Percentiles rank a stretch among this genome's conserved stretches.
phyloP scores from a whole-genome alignment of 2,797 vertebrate genomes.

The Harpagifer antarcticus region DNA sequence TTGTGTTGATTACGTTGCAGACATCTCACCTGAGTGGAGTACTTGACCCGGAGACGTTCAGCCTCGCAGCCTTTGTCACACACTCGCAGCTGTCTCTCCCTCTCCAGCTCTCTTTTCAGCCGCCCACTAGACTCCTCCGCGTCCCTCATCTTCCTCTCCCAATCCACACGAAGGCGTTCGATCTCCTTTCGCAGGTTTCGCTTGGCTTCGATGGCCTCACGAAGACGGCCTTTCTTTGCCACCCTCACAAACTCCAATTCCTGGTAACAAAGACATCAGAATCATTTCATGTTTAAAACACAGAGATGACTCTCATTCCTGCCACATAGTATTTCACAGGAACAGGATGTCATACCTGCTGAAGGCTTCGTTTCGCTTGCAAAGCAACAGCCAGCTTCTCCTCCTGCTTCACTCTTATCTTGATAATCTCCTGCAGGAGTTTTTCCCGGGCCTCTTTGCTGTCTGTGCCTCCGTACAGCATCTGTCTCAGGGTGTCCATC shows the following conservation, averaged over 20 bases:
- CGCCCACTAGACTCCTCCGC: slow-evolving; percentile 91
- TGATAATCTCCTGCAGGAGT: slow-evolving; percentile 95
- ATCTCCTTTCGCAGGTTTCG: slow-evolving; percentile 95
- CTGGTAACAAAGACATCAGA: slow-evolving; percentile 69
- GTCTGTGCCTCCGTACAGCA: slow-evolving; percentile 91
- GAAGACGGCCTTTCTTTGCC: slow-evolving; percentile 96
- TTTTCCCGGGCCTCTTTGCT: slow-evolving; percentile 95
- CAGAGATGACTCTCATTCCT: not conserved
- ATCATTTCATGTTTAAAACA: slow-evolving; percentile 4
- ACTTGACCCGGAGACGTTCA: slow-evolving; percentile 91
- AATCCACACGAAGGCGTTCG: slow-evolving; percentile 92
- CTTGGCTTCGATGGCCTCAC: slow-evolving; percentile 96
- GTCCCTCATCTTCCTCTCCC: slow-evolving; percentile 94
- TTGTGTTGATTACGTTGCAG: not conserved
- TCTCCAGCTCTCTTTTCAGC: slow-evolving; percentile 92
- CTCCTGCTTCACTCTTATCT: slow-evolving; percentile 96
- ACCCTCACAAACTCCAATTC: slow-evolving; percentile 96
- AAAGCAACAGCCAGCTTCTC: slow-evolving; percentile 93
- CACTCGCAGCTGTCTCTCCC: slow-evolving; percentile 90
- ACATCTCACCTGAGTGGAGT: slow-evolving; percentile 90
- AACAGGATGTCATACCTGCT: slow-evolving; percentile 87
- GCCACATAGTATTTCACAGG: not conserved
- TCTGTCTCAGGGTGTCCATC: slow-evolving; percentile 93
- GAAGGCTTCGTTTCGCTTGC: slow-evolving; percentile 94
- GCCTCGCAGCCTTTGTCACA: slow-evolving; percentile 96